Evolutionary conservation across 2,888 invertebrate species (phyloP).

Genomic region (Gasteruption jaculator): DNA sequence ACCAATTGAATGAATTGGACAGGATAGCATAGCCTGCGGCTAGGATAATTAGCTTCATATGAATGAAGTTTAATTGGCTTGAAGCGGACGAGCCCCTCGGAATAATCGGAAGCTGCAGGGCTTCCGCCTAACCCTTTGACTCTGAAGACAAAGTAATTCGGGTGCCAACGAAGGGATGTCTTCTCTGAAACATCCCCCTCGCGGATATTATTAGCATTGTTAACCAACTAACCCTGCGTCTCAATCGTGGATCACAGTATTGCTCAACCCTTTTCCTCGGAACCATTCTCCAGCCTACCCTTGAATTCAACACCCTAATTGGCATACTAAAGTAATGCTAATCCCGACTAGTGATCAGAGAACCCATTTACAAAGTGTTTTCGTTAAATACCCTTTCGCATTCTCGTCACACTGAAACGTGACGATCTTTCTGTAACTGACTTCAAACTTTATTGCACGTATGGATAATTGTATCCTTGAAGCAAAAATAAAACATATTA

Average conservation of each 20-base stretch:
- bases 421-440: too few relatives aligned
- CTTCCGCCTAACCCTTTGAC: conserved; percentile 36
- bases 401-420: too few relatives aligned
- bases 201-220: conserved; percentile 49
- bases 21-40: conserved; percentile 33
- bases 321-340: conserved; percentile 35
- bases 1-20: conserved; percentile 40
- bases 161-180: conserved; percentile 18
- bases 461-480: too few relatives aligned
- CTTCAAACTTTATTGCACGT: too few relatives aligned
- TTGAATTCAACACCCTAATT: conserved; percentile 32
- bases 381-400: too few relatives aligned
- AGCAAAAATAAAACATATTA: too few relatives aligned
- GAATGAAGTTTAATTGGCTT: conserved; percentile 47
- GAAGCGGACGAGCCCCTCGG: conserved; percentile 29
- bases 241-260: conserved; percentile 30
- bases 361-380: too few relatives aligned
- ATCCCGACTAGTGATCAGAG: conserved; percentile 37
- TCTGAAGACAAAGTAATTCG: conserved; percentile 33
- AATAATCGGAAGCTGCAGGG: conserved; percentile 30
- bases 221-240: conserved; percentile 44
- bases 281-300: conserved; percentile 32
- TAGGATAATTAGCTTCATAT: conserved; percentile 44
- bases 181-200: conserved; percentile 28
- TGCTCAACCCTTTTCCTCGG: conserved; percentile 27